phyloP scores from a whole-genome alignment of 2,113 vertebrate species.

The Oreochromis niloticus region DNA sequence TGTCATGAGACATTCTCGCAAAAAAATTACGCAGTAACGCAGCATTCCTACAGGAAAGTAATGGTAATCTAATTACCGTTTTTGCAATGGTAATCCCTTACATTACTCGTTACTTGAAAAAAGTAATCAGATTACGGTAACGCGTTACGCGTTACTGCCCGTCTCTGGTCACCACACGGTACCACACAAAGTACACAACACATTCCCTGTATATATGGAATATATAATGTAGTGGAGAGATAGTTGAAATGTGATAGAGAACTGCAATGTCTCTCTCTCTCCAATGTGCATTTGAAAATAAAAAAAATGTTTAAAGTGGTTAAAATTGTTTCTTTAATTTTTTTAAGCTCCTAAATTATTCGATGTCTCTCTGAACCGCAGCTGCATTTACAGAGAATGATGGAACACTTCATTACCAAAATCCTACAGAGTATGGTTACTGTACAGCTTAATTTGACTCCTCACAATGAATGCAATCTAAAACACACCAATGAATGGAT shows the following conservation, averaged over 20 bases:
- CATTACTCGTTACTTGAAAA: too few species aligned
- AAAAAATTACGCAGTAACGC: too few species aligned
- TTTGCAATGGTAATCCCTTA: too few species aligned
- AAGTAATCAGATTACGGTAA: too few species aligned
- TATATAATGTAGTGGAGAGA: background rate
- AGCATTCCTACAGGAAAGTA: too few species aligned
- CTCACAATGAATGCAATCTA: background rate
- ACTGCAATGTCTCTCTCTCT: background rate
- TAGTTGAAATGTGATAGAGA: fast-evolving
- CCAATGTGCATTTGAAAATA: background rate
- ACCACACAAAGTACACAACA: background rate
- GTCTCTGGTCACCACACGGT: background rate
- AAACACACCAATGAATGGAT: background rate
- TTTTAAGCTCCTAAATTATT: background rate
- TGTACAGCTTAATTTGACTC: background rate
- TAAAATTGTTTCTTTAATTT: background rate
- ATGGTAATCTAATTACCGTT: too few species aligned
- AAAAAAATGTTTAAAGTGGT: background rate
- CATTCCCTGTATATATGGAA: background rate
- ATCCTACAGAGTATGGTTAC: background rate
- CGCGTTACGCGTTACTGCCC: too few species aligned
- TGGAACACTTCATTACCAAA: background rate
- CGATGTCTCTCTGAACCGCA: background rate
- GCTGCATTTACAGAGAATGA: background rate
- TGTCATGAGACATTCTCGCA: too few species aligned